Evolutionary conservation across 2,888 invertebrate species (phyloP), one percentile per base, ranked within the genome.

Genomic region (Ochropleura plecta): DNA sequence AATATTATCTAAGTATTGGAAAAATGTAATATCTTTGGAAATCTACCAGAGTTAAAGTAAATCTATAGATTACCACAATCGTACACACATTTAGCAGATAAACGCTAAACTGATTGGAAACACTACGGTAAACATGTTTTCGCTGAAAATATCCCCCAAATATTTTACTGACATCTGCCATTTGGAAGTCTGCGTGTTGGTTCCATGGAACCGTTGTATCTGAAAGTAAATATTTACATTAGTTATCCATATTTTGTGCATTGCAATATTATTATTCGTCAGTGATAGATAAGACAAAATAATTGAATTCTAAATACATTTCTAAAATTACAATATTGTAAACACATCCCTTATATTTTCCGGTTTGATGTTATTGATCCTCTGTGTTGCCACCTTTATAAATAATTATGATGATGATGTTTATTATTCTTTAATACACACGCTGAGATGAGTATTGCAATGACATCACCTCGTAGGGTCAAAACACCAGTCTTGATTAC

Each of bases 381-480:
- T 73, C 16, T 63, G 10, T 75, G 51, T 71, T 76, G 69, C 57
- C 69, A 78, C 77, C 70, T 78, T 82, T 80, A 80, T 77, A 70
- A 76, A 82, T 79, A 87, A 75, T 73, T 68, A 66, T 77, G 79
- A 87, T 81, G 78, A 82, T 83, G 78, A 82, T 83, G 78, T 81
- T 81, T 87, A 83, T 82, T 83, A 83, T 80, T 81, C 67, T 78
- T 68, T 42, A 65, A 80, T 69, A 81, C 62, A 67, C 51, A 71
- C 72, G 63, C 44, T 74, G 69, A 79, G 65, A 76, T 76, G 81
- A 79, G 71, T 81, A 81, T 78, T 78, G 68, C 73, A 78, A 83
- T 90, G 91, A 88, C 81, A 88, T 90, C 89, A 90, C 83, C 78
- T 78, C 63, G 1, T 70, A 76, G 81, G 90, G 87, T 90, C 87